Conservation (phyloP, 1,140 invertebrate species). For the Onthophagus taurus region DNA sequence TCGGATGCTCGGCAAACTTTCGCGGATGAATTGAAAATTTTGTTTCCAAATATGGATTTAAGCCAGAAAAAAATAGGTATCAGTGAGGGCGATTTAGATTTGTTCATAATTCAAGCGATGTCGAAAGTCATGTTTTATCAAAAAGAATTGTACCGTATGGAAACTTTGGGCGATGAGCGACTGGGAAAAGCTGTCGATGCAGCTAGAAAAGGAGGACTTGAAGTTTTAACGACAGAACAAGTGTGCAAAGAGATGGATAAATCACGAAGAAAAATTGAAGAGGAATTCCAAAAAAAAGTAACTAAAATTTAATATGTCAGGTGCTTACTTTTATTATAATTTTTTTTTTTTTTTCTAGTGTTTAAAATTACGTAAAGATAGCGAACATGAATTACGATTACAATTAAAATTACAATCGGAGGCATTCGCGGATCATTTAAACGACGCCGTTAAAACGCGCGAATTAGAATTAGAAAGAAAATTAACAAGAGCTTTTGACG, state of each 20-base stretch:
- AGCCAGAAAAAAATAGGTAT: constrained; percentile 53
- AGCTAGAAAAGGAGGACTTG: constrained; percentile 37
- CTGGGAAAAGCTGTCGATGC: constrained; percentile 53
- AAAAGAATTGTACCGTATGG: constrained; percentile 58
- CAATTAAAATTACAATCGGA: constrained; percentile 72
- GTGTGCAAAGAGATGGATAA: constrained; percentile 45
- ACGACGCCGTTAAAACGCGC: constrained; percentile 60
- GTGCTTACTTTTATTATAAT: not conserved
- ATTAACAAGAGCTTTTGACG: constrained; percentile 55
- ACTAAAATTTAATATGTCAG: constrained; percentile 2
- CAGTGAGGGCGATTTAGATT: constrained; percentile 53
- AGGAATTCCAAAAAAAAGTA: constrained; percentile 48
- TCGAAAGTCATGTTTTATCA: constrained; percentile 56
- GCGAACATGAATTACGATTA: constrained; percentile 63
- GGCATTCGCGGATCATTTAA: constrained; percentile 73
- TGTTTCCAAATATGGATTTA: constrained; percentile 62
- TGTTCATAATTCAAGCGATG: constrained; percentile 58
- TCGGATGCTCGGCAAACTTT: constrained; percentile 59
- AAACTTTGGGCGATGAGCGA: constrained; percentile 53
- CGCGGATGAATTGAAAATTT: constrained; percentile 58
- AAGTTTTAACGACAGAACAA: constrained; percentile 40
- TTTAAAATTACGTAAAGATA: constrained; percentile 49
- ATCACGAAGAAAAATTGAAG: constrained; percentile 43
- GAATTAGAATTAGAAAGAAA: constrained; percentile 57
- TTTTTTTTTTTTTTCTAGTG: constrained; percentile 41